phyloP scores from a whole-genome alignment of 1,140 invertebrate genomes.

The Drosophila kepulauana region DNA sequence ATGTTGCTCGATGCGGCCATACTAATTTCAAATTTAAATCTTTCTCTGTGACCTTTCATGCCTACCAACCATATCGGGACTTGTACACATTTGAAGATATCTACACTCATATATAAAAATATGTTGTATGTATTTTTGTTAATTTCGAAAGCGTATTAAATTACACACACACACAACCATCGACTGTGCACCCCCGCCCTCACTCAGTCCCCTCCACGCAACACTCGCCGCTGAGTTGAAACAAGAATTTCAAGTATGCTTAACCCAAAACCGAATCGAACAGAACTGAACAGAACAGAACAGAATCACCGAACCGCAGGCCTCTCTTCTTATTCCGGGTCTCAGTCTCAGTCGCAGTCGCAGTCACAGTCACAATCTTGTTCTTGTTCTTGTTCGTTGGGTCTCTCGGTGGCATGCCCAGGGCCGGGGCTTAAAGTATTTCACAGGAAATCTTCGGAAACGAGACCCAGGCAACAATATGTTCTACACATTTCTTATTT shows the following conservation, averaged over 20 bases:
- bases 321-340: constrained; percentile 25
- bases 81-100: constrained; percentile 25
- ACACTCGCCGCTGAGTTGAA: constrained; percentile 58
- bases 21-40: constrained; percentile 80
- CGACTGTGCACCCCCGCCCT: constrained; percentile 26
- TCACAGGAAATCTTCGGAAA: constrained; percentile 84
- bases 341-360: constrained; percentile 5
- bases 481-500: constrained; percentile 79
- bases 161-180: constrained; percentile 50
- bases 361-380: constrained; percentile 20
- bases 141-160: constrained; percentile 83
- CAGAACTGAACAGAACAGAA: constrained; percentile 26
- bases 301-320: constrained; percentile 29
- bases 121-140: constrained; percentile 63
- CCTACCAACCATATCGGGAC: constrained; percentile 60
- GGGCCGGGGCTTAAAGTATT: constrained; percentile 78
- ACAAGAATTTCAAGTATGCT: constrained; percentile 84
- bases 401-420: constrained; percentile 33
- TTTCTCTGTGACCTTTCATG: constrained; percentile 77
- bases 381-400: constrained; percentile 38
- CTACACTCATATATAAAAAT: constrained; percentile 28
- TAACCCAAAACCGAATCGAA: constrained; percentile 69
- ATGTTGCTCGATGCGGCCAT: constrained; percentile 53
- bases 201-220: not conserved
- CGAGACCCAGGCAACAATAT: constrained; percentile 75